phyloP scores from a whole-genome alignment of 2,113 vertebrate species.

The Ascaphus truei region DNA sequence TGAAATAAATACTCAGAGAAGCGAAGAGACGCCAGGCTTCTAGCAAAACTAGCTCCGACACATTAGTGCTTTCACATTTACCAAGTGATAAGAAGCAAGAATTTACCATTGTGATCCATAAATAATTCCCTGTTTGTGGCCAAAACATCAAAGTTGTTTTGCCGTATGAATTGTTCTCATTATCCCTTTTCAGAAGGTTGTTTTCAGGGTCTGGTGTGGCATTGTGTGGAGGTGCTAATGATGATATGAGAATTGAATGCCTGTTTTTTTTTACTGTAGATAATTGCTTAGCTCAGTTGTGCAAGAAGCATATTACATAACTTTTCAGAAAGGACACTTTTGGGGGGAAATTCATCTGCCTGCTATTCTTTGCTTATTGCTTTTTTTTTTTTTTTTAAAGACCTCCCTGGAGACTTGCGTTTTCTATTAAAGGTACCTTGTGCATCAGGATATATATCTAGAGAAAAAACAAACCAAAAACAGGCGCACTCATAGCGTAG shows the following conservation, averaged over 20 bases:
- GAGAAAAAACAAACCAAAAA: no score
- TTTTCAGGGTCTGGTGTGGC: not conserved
- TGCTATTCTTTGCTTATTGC: no score
- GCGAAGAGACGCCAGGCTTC: conserved; percentile 5
- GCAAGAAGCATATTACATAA: no score
- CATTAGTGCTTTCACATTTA: not conserved
- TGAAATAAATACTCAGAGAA: not conserved
- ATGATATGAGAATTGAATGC: not conserved
- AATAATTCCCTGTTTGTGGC: conserved; percentile 19
- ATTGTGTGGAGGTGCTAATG: conserved; percentile 8
- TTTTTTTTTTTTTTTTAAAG: no score
- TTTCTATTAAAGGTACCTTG: no score
- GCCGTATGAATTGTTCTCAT: not conserved
- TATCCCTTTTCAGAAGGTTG: not conserved
- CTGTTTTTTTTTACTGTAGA: not conserved
- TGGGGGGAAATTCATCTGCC: no score
- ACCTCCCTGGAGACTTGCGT: no score
- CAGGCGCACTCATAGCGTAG: no score
- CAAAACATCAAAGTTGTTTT: conserved; percentile 5
- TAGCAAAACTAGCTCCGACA: not conserved
- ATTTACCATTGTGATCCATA: not conserved
- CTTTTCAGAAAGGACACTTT: no score
- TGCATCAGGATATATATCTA: no score
- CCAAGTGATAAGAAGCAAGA: not conserved
- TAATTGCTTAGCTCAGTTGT: not conserved